These are phyloP conservation scores for Butorides virescens DNA, from an alignment of 2,113 vertebrate species.

Conservation along the genomic window DNA sequence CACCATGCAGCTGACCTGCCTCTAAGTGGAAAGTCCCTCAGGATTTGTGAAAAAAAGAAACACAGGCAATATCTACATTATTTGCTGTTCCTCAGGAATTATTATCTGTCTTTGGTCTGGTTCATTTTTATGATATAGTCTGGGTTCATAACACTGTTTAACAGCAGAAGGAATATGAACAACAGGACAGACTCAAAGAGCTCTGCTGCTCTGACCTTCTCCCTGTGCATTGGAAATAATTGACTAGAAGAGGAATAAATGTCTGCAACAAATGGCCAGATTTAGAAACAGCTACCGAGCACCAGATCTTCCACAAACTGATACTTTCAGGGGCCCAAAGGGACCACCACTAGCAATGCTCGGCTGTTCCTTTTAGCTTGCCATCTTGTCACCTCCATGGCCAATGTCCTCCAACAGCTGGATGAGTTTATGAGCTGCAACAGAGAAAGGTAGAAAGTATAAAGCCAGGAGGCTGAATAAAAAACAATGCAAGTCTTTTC, in stretches of 20 bases:
- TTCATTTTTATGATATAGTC: neutral
- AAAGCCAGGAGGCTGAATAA: neutral
- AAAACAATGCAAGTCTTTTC: neutral
- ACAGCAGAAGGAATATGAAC: neutral
- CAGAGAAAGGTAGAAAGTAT: neutral
- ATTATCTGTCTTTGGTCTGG: neutral
- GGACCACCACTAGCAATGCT: rapidly evolving
- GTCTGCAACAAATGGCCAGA: neutral
- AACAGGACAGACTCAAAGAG: neutral
- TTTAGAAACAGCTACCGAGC: neutral
- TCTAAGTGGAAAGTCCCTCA: neutral
- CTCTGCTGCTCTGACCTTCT: neutral
- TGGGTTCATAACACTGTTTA: neutral
- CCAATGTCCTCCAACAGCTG: neutral
- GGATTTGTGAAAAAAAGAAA: neutral
- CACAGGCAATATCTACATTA: neutral
- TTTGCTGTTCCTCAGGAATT: neutral
- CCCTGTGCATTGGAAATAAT: neutral
- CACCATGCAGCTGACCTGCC: neutral
- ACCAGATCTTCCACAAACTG: neutral
- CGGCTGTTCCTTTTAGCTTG: neutral
- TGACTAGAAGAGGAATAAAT: neutral
- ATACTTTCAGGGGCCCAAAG: neutral
- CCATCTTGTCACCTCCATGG: neutral
- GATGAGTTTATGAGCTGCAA: neutral